phyloP scores from a whole-genome alignment of 2,888 invertebrate genomes.

The Antitype chi region DNA sequence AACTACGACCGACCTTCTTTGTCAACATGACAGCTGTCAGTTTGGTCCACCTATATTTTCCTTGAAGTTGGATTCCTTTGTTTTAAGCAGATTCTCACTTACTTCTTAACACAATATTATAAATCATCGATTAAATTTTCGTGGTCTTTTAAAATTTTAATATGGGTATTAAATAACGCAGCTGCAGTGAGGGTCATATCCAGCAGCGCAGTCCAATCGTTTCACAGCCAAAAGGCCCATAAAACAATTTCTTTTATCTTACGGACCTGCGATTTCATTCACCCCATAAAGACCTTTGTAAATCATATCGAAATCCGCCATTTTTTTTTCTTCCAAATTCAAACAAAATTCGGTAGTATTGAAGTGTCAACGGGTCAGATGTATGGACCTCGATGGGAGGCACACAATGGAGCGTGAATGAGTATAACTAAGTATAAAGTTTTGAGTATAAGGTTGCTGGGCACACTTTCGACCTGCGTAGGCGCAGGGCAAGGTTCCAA shows the following conservation, averaged over 20 bases:
- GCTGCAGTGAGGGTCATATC: neutral
- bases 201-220: neutral
- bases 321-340: slow-evolving; percentile 15
- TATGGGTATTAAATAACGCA: neutral
- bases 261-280: neutral
- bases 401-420: slow-evolving; percentile 64
- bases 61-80: neutral
- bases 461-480: slow-evolving; percentile 79
- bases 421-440: slow-evolving; percentile 66
- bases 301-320: slow-evolving; percentile 31
- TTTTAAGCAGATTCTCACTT: neutral
- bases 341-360: slow-evolving; percentile 69
- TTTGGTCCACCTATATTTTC: neutral
- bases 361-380: slow-evolving; percentile 69
- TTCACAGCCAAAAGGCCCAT: neutral
- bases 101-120: neutral
- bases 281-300: neutral
- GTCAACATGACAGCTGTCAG: no score
- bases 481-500: slow-evolving; percentile 65
- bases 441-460: slow-evolving; percentile 65
- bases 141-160: neutral
- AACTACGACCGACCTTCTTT: no score
- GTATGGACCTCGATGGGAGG: slow-evolving; percentile 62
- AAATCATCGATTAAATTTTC: neutral
- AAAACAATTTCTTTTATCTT: slow-evolving; percentile 13